Evolutionary conservation across 1,140 invertebrate genomes (phyloP).

Genomic region (Brachionus sp.): DNA sequence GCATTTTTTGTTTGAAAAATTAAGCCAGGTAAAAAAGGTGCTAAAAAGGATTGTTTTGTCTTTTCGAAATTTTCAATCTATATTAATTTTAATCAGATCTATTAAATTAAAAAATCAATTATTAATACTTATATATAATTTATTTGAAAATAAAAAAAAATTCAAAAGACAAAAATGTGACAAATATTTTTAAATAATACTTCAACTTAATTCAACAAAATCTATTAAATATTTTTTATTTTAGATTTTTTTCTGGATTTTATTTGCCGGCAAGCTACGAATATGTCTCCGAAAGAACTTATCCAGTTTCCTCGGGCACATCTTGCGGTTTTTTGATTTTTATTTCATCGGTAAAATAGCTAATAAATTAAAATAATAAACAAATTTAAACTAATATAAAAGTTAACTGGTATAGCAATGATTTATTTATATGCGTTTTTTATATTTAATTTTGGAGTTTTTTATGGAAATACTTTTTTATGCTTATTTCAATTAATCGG

Average conservation of each 20-base stretch:
- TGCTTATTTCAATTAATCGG: neutral
- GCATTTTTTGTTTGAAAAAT: too few relatives aligned
- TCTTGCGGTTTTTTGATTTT: constrained; percentile 72
- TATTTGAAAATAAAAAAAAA: too few relatives aligned
- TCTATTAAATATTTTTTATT: too few relatives aligned
- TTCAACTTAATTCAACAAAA: too few relatives aligned
- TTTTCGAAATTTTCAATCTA: too few relatives aligned
- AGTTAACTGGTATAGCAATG: neutral
- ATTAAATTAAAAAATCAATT: too few relatives aligned
- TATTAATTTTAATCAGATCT: too few relatives aligned
- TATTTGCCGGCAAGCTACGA: constrained; percentile 91
- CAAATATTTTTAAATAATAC: too few relatives aligned
- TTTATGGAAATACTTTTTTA: constrained; percentile 15
- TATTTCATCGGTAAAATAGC: neutral
- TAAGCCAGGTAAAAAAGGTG: neutral
- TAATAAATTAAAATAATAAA: neutral
- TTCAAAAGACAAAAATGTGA: too few relatives aligned
- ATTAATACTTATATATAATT: too few relatives aligned
- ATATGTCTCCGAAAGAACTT: constrained; percentile 89
- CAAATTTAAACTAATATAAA: neutral
- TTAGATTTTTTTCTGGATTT: constrained; percentile 59
- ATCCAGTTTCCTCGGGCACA: constrained; percentile 86
- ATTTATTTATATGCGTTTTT: neutral
- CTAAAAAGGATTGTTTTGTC: too few relatives aligned
- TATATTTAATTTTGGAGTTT: neutral